Percentiles rank a stretch among this genome's conserved stretches.
phyloP scores from a whole-genome alignment of 1,140 invertebrate genomes.

The Drosophila jambulina region DNA sequence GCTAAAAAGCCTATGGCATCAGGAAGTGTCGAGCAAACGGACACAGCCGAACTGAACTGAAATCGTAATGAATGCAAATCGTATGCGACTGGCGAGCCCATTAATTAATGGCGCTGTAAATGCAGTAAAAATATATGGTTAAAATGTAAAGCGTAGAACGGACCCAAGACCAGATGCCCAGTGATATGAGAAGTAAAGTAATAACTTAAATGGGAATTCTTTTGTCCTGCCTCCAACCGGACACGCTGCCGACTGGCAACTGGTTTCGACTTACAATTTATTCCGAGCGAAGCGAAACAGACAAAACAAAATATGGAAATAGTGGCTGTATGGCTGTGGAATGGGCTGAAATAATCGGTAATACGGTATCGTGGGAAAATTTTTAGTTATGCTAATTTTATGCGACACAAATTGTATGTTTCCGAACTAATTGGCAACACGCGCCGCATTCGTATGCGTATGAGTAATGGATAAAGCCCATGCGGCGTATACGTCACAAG shows the following conservation, averaged over 20 bases:
- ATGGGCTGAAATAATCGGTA: constrained; percentile 12
- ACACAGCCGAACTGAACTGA: constrained; percentile 50
- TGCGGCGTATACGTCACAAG: constrained; percentile 58
- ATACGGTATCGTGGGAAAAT: constrained; percentile 65
- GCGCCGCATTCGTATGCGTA: constrained; percentile 49
- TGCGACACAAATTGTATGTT: constrained; percentile 57
- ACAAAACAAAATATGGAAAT: constrained; percentile 31
- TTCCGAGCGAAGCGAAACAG: constrained; percentile 22
- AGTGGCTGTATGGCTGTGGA: not conserved
- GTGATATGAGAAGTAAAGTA: constrained; percentile 45
- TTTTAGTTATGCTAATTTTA: constrained; percentile 69
- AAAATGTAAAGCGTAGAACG: constrained; percentile 65
- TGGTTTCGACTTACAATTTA: constrained; percentile 57
- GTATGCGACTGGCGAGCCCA: constrained; percentile 63
- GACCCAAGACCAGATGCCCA: constrained; percentile 35
- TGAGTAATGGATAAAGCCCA: constrained; percentile 56
- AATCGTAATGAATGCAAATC: constrained; percentile 77
- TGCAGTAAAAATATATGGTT: constrained; percentile 62
- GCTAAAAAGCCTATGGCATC: constrained; percentile 46
- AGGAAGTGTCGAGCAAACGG: constrained; percentile 67
- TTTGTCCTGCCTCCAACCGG: constrained; percentile 72
- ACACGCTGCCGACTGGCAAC: constrained; percentile 55
- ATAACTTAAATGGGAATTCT: constrained; percentile 56
- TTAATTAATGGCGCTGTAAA: constrained; percentile 73
- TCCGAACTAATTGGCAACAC: constrained; percentile 69